Percentiles rank a stretch among this genome's conserved stretches.
Evolutionary conservation across 1,140 invertebrate species (phyloP).

Genomic region (Metopolophium dirhodum): DNA sequence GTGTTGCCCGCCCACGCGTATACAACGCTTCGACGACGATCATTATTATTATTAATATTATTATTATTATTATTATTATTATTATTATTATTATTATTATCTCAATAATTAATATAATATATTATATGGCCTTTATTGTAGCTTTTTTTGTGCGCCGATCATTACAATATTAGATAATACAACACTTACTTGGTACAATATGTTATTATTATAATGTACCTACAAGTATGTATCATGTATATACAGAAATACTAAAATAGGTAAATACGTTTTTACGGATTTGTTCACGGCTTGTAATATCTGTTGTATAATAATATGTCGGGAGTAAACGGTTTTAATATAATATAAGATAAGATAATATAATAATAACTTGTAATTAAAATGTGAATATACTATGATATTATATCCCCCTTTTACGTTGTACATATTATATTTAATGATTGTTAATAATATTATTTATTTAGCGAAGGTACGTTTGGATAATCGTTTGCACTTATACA

Average conservation of each 20-base stretch:
- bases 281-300: constrained; percentile 1
- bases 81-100: not conserved
- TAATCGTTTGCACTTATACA: constrained; percentile 52
- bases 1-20: not conserved
- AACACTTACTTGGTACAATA: not conserved
- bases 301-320: not conserved
- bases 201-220: not conserved
- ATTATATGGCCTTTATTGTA: not conserved
- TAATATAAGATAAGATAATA: not conserved
- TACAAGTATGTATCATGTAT: not conserved
- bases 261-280: not conserved
- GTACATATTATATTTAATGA: constrained; percentile 21
- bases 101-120: not conserved
- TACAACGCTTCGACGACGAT: not conserved
- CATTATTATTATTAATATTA: not conserved
- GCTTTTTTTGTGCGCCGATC: not conserved
- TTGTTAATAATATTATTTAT: constrained; percentile 53
- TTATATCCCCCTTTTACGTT: not conserved
- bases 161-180: not conserved
- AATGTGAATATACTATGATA: constrained; percentile 38
- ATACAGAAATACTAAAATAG: not conserved
- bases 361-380: constrained; percentile 24
- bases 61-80: not conserved
- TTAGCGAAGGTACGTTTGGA: constrained; percentile 48
- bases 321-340: not conserved